A percentile compares a stretch with the other conserved stretches of the same genome.
These are phyloP conservation scores for Aegithalos caudatus DNA, from an alignment of 2,113 vertebrate genomes.

Conservation along the genomic window DNA sequence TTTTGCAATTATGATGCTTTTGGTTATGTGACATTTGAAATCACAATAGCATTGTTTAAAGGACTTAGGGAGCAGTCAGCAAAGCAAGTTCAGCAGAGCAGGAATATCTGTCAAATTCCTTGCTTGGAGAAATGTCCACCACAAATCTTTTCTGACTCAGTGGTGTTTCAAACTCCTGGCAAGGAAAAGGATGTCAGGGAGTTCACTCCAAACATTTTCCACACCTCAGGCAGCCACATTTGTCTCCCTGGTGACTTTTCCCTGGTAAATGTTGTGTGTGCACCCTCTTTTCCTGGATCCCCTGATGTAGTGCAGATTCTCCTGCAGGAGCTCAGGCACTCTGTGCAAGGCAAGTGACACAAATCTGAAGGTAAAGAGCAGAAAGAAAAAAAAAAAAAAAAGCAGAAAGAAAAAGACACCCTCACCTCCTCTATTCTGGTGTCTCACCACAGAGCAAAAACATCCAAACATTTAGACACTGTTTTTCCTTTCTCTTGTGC, in stretches of 20 bases:
- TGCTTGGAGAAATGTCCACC: not conserved
- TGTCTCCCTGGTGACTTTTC: not conserved
- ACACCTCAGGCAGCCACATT: not conserved
- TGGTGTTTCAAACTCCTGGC: not conserved
- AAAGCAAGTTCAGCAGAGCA: slow-evolving; percentile 37
- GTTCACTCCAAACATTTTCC: not conserved
- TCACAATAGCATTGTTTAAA: not conserved
- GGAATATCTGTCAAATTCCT: slow-evolving; percentile 38
- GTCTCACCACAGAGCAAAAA: not conserved
- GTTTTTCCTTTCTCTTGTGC: not conserved
- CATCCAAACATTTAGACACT: not conserved
- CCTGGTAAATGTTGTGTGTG: not conserved
- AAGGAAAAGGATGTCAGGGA: not conserved
- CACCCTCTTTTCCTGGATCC: not conserved
- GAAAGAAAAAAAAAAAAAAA: not conserved
- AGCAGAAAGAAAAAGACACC: not conserved
- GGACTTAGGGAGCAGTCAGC: not conserved
- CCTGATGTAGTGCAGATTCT: not conserved
- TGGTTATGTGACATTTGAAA: not conserved
- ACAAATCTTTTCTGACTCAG: not conserved
- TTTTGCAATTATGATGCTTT: slow-evolving; percentile 9
- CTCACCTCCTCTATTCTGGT: not conserved
- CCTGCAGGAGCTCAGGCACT: not conserved
- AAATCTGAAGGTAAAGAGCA: not conserved
- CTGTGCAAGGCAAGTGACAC: not conserved